These are phyloP conservation scores for Hydropotes inermis DNA, from an alignment of 2,113 vertebrate genomes.

Conservation along the genomic window DNA sequence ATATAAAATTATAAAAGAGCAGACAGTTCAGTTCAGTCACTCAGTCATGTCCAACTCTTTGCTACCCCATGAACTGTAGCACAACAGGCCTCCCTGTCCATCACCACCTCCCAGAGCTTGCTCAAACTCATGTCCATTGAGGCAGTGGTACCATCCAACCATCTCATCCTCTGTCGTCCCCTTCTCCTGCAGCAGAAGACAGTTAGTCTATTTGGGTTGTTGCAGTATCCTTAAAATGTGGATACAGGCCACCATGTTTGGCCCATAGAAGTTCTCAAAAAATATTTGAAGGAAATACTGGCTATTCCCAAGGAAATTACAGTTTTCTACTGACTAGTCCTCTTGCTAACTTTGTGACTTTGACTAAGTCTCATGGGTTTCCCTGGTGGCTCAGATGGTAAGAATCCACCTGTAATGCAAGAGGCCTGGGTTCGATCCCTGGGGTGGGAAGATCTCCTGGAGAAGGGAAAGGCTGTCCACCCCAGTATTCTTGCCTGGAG, in stretches of 20 bases:
- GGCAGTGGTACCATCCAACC: not conserved
- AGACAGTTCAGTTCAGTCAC: not conserved
- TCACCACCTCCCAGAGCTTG: not conserved
- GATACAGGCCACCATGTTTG: not conserved
- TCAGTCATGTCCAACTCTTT: not conserved
- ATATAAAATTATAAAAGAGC: not conserved
- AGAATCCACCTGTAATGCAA: not conserved
- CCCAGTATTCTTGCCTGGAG: too few species aligned
- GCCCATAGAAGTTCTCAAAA: not conserved
- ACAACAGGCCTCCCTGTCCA: not conserved
- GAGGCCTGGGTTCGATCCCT: not conserved
- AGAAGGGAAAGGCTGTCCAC: not conserved
- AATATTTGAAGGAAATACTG: not conserved
- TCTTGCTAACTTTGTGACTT: not conserved
- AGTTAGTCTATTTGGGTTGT: not conserved
- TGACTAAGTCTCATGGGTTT: not conserved
- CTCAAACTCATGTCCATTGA: not conserved
- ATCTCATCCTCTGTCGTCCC: not conserved
- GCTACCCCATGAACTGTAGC: fast-evolving
- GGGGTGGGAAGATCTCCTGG: not conserved
- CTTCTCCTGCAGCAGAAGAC: not conserved
- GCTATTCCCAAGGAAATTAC: not conserved
- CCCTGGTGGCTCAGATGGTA: not conserved
- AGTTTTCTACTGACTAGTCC: not conserved
- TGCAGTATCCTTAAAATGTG: not conserved